Evolutionary conservation across 1,140 invertebrate species (phyloP).

Genomic region (Diabrotica undecimpunctata): DNA sequence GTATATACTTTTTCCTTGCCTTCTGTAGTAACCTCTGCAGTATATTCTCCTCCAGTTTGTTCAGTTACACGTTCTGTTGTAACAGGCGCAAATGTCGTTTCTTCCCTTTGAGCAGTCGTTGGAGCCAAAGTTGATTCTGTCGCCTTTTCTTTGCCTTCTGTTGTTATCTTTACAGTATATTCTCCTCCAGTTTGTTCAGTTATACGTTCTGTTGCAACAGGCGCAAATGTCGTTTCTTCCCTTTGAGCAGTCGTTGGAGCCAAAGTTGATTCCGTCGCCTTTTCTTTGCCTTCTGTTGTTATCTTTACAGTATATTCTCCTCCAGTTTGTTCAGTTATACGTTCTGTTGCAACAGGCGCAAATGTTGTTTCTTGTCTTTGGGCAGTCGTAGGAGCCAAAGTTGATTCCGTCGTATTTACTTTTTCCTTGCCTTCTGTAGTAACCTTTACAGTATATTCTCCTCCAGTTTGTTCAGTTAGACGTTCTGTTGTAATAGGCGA

Average conservation of each 20-base stretch:
- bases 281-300: slow-evolving; percentile 5
- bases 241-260: slow-evolving; percentile 11
- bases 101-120: background rate
- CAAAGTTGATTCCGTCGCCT: slow-evolving; percentile 8
- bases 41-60: too few relatives aligned
- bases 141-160: background rate
- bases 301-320: slow-evolving; percentile 49
- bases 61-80: background rate
- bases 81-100: background rate
- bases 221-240: background rate
- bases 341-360: slow-evolving; percentile 42
- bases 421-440: too few relatives aligned
- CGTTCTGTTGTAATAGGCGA: too few relatives aligned
- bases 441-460: too few relatives aligned
- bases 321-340: slow-evolving; percentile 48
- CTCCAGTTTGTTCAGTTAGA: too few relatives aligned
- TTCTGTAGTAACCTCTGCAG: too few relatives aligned
- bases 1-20: background rate
- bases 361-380: slow-evolving; percentile 34
- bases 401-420: slow-evolving; percentile 12
- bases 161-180: too few relatives aligned
- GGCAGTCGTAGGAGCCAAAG: background rate
- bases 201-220: too few relatives aligned
- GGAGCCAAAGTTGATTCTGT: too few relatives aligned
- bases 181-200: too few relatives aligned